These are phyloP conservation scores for Capreolus pygargus DNA, from an alignment of 2,113 vertebrate species.

Conservation along the genomic window DNA sequence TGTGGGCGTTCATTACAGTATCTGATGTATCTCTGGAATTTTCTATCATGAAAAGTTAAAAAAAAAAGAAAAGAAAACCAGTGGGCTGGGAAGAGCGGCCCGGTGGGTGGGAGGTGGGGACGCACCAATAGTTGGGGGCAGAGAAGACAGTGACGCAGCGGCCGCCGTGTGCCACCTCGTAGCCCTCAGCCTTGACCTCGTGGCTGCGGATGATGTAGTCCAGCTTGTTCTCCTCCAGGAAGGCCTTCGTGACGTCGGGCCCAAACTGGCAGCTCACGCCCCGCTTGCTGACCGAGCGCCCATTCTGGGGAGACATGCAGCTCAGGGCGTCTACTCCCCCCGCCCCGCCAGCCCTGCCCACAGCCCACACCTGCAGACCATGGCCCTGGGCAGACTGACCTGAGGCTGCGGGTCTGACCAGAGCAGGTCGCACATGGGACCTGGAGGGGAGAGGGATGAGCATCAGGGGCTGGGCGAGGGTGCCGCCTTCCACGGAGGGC, in stretches of 20 bases:
- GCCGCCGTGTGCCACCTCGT: slow-evolving; percentile 94
- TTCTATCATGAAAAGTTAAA: not conserved
- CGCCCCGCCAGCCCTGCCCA: accelerated
- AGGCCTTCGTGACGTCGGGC: slow-evolving; percentile 91
- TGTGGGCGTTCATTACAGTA: accelerated
- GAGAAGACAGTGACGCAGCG: slow-evolving; percentile 97
- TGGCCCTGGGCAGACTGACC: slow-evolving; percentile 76
- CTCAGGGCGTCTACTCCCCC: not conserved
- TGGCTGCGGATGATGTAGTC: slow-evolving; percentile 95
- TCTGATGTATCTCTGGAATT: too few relatives aligned
- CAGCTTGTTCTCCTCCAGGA: slow-evolving; percentile 91
- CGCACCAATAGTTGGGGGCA: slow-evolving; percentile 96
- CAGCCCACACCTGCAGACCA: not conserved
- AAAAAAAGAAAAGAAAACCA: not conserved
- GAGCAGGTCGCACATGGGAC: slow-evolving; percentile 95
- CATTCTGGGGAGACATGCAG: slow-evolving; percentile 77
- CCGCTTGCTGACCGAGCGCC: slow-evolving; percentile 91
- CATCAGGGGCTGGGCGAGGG: not conserved
- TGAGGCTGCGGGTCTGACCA: slow-evolving; percentile 95
- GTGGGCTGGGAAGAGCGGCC: not conserved
- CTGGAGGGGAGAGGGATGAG: slow-evolving; percentile 67
- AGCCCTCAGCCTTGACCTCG: slow-evolving; percentile 94
- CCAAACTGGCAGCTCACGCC: slow-evolving; percentile 97
- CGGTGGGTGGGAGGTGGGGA: accelerated
- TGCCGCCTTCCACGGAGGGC: accelerated